Evolutionary conservation across 2,888 invertebrate species (phyloP).

Genomic region (Euzophera pinguis): DNA sequence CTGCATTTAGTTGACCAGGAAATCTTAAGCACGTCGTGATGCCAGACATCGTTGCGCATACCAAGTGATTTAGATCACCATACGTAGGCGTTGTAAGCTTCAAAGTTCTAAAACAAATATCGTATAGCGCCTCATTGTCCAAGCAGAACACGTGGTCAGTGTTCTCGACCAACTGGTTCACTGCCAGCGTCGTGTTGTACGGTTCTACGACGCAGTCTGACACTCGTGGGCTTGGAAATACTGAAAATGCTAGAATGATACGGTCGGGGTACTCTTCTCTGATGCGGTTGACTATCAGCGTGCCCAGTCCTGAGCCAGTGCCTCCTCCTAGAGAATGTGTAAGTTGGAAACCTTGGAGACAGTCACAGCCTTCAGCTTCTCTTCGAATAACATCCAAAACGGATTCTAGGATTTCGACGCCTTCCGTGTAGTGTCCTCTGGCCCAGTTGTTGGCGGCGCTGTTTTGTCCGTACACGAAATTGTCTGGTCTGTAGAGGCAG

Average conservation of each 20-base stretch:
- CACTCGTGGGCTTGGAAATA: constrained; percentile 91
- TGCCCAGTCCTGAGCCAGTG: constrained; percentile 72
- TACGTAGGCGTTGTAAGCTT: constrained; percentile 88
- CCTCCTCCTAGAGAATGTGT: constrained; percentile 84
- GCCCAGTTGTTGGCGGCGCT: constrained; percentile 75
- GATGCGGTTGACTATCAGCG: constrained; percentile 90
- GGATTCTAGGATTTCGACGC: constrained; percentile 91
- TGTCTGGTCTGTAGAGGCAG: constrained; percentile 92
- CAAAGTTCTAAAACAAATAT: constrained; percentile 89
- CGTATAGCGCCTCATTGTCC: constrained; percentile 85
- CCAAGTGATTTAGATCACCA: constrained; percentile 90
- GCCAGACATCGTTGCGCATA: constrained; percentile 92
- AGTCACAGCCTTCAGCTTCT: constrained; percentile 94
- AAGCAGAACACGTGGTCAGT: constrained; percentile 83
- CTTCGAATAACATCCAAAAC: constrained; percentile 89
- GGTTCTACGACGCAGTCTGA: constrained; percentile 83
- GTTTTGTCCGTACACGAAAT: constrained; percentile 88
- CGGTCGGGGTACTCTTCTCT: constrained; percentile 94
- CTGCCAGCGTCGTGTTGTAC: constrained; percentile 91
- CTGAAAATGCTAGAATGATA: constrained; percentile 89
- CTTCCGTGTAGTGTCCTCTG: constrained; percentile 94
- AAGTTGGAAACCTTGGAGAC: constrained; percentile 91
- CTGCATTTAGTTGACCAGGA: constrained; percentile 72
- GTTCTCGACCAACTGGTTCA: constrained; percentile 91
- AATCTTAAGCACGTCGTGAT: constrained; percentile 89